A percentile compares a stretch with the other conserved stretches of the same genome.
phyloP scores from a whole-genome alignment of 2,113 vertebrate species.

The Gallinago paraguaiae region DNA sequence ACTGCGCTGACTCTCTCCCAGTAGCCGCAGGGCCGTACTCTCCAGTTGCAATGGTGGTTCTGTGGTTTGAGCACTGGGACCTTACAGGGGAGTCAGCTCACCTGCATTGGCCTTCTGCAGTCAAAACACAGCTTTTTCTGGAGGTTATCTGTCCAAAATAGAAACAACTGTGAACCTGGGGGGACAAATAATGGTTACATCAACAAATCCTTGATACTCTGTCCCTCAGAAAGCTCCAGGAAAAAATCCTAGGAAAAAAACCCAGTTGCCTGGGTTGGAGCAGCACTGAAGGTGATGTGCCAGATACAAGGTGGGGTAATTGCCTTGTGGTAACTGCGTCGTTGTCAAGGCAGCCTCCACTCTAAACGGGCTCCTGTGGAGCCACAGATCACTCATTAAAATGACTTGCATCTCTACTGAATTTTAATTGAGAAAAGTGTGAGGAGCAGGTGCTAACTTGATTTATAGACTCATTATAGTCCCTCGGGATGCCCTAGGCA shows the following conservation, averaged over 20 bases:
- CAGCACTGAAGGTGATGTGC: not conserved
- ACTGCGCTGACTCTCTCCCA: not conserved
- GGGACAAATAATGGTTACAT: not conserved
- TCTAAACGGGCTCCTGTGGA: slow-evolving; percentile 19
- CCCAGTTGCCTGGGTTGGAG: not conserved
- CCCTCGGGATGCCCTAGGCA: not conserved
- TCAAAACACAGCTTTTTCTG: not conserved
- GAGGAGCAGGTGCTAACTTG: slow-evolving; percentile 36
- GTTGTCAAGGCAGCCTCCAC: not conserved
- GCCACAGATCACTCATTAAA: slow-evolving; percentile 20
- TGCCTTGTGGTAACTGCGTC: not conserved
- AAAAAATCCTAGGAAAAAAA: not conserved
- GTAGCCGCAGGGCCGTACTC: not conserved
- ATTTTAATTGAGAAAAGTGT: slow-evolving; percentile 44
- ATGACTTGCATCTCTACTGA: not conserved
- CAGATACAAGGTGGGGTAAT: not conserved
- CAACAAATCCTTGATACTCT: not conserved
- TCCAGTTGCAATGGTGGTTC: fast-evolving
- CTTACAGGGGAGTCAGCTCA: not conserved
- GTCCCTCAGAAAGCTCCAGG: not conserved
- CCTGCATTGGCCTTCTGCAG: not conserved
- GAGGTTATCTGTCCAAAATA: not conserved
- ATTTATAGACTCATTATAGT: not conserved
- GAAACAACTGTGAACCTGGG: not conserved
- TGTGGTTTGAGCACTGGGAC: not conserved